Evolutionary conservation across 2,113 vertebrate genomes (phyloP).

Genomic region (Boleophthalmus pectinirostris): DNA sequence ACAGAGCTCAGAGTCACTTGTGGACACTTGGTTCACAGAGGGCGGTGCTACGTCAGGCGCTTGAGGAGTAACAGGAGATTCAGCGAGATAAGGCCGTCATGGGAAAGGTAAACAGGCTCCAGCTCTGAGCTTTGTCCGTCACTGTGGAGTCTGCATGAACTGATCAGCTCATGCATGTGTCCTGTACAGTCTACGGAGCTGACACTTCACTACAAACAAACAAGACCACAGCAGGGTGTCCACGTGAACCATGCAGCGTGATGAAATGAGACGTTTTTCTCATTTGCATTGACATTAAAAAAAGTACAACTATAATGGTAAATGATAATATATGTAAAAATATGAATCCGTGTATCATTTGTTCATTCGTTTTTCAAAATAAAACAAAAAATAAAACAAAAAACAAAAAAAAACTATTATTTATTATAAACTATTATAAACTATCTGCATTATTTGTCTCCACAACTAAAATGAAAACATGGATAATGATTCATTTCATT

Average conservation of each 20-base stretch:
- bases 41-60: not conserved
- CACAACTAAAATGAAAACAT: too few species aligned
- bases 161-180: slow-evolving; percentile 58
- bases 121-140: slow-evolving; percentile 28
- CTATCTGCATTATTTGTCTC: too few species aligned
- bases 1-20: slow-evolving; percentile 53
- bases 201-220: slow-evolving; percentile 24
- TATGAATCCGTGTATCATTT: too few species aligned
- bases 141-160: slow-evolving; percentile 35
- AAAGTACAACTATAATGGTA: too few species aligned
- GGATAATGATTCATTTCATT: too few species aligned
- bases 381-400: too few species aligned
- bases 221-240: slow-evolving; percentile 26
- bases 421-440: too few species aligned
- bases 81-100: slow-evolving; percentile 30
- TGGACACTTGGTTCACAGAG: slow-evolving; percentile 22
- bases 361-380: too few species aligned
- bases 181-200: not conserved
- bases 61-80: slow-evolving; percentile 19
- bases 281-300: not conserved
- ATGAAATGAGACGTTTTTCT: slow-evolving; percentile 38
- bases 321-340: too few species aligned
- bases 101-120: slow-evolving; percentile 51
- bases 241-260: slow-evolving; percentile 35
- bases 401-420: too few species aligned